These are phyloP conservation scores for Lypha dubia DNA, from an alignment of 2,888 invertebrate genomes.

Conservation along the genomic window DNA sequence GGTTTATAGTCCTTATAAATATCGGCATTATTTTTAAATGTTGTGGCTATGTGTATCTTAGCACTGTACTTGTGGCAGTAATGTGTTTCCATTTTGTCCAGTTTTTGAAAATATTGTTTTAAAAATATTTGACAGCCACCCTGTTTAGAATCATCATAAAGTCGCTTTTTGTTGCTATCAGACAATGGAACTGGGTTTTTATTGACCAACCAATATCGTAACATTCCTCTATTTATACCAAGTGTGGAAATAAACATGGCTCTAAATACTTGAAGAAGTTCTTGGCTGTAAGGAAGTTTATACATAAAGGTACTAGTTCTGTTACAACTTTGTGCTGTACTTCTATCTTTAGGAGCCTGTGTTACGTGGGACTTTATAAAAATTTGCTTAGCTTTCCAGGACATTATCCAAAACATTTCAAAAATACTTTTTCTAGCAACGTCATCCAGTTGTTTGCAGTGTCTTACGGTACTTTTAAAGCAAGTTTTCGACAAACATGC, in stretches of 20 bases:
- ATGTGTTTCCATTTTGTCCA: constrained; percentile 14
- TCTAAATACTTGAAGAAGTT: constrained; percentile 16
- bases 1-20: constrained; percentile 22
- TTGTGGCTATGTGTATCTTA: constrained; percentile 7
- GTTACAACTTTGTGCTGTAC: constrained; percentile 13
- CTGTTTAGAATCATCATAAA: constrained; percentile 15
- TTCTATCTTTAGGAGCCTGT: constrained; percentile 4
- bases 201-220: constrained; percentile 25
- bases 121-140: constrained; percentile 11
- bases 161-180: constrained; percentile 11
- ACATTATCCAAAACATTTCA: too few species aligned
- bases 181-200: constrained; percentile 15
- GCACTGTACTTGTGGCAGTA: constrained; percentile 2
- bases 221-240: constrained; percentile 17
- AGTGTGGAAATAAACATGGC: neutral
- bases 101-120: constrained; percentile 30
- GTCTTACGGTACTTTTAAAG: too few species aligned
- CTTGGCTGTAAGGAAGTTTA: constrained; percentile 32
- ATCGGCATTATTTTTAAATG: neutral
- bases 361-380: neutral
- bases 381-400: neutral
- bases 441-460: too few species aligned
- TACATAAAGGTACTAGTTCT: constrained; percentile 16
- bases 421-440: too few species aligned
- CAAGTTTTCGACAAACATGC: too few species aligned